Evolutionary conservation across 2,797 vertebrate species (phyloP).

Genomic region (Heliangelus exortis): DNA sequence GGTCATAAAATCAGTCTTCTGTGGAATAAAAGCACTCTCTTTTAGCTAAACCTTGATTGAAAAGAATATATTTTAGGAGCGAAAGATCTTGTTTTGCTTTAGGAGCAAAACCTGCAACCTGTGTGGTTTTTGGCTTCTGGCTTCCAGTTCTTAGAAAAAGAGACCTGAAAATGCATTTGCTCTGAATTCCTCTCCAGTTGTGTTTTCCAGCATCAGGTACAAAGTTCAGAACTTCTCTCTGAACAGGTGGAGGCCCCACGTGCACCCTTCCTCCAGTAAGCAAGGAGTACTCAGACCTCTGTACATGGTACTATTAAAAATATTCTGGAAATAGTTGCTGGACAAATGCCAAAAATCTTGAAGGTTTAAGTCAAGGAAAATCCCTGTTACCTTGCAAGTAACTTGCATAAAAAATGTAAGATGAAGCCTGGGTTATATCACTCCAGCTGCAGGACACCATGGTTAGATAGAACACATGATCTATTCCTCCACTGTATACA

Average conservation of each 20-base stretch:
- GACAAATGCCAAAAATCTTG: not conserved
- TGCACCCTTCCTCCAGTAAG: not conserved
- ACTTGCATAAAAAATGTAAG: not conserved
- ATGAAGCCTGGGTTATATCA: not conserved
- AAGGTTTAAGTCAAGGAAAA: slow-evolving; percentile 21
- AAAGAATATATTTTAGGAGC: not conserved
- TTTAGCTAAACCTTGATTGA: not conserved
- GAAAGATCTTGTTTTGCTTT: not conserved
- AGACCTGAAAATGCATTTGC: not conserved
- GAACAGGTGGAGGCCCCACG: not conserved
- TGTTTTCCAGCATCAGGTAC: not conserved
- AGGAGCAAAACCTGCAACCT: too few species aligned
- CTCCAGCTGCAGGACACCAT: not conserved
- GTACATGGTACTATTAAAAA: not conserved
- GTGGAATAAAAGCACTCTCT: not conserved
- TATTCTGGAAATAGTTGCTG: not conserved
- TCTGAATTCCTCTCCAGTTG: not conserved
- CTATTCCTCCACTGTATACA: not conserved
- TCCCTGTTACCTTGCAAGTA: not conserved
- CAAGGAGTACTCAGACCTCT: not conserved
- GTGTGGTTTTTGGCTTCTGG: not conserved
- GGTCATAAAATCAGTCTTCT: not conserved
- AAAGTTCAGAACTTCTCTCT: not conserved
- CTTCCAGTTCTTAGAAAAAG: not conserved
- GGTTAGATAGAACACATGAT: not conserved